Base-by-base conservation (phyloP, 1,140 invertebrate species). In the Drosophila repletoides region DNA sequence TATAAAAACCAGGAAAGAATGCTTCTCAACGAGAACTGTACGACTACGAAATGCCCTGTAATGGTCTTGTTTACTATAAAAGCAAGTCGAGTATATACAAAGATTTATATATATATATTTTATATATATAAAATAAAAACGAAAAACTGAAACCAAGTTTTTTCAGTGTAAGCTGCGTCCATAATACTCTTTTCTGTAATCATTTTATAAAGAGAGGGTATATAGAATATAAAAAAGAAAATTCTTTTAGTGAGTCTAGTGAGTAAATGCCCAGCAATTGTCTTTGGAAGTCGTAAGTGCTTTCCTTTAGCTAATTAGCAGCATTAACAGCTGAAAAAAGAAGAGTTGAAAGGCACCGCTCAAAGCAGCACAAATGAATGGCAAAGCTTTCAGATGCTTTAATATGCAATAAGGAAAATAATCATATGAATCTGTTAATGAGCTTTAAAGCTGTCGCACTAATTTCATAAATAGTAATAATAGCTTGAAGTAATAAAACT, bases 261-360 rank as follows among this genome's bases (percentile, higher is more conserved):
- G 36, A 33, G 63, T 55, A 73, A 83, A 70, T 76, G 63, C 59
- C 59, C 29, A 59, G 34, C 79, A 84, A 84, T 77, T 83, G 63
- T 76, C 58, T 64, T 52, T 38, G 26, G 36, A 12, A 26, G 24
- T 19, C n/a, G n/a, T n/a, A n/a, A 46, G 31, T 61, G 24, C 68
- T 76, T 58, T 52, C 24, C 70, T 69, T 53, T 52, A 59, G 76
- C 63, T 81, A 81, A 81, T 81, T 81, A 81, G 59, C 72, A 49
- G 59, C 36, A 73, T 51, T 60, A 60, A 49, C 52, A 56, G 64
- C 46, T 69, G 65, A 53, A 58, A 51, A 38, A 53, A 58, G 43
- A 38, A 24, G 33, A 60, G 63, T 36, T 56, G 29, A 55, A 69
- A 48, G 65, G 51, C 46, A 53, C 34, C 26, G 55, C 29, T 2